phyloP scores from a whole-genome alignment of 1,140 invertebrate genomes.

The Marisa cornuarietis region DNA sequence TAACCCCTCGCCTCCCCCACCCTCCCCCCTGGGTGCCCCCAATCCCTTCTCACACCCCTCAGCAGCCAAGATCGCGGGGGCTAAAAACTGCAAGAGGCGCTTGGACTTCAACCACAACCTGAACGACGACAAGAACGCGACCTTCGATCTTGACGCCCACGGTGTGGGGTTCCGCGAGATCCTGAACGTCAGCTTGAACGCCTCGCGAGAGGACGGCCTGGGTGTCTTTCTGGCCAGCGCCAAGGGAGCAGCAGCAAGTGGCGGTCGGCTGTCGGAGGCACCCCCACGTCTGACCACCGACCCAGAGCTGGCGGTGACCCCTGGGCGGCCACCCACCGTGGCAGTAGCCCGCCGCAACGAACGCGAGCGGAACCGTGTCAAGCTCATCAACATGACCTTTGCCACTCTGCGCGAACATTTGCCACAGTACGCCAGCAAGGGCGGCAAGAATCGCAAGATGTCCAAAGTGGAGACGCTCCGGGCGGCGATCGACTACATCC shows the following conservation, averaged over 20 bases:
- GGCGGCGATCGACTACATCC: conserved; percentile 93
- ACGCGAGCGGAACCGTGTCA: conserved; percentile 91
- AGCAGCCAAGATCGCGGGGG: no score
- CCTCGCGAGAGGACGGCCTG: no score
- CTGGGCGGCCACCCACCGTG: conserved; percentile 66
- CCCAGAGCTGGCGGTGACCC: neutral
- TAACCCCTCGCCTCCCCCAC: neutral
- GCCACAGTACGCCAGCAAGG: conserved; percentile 23
- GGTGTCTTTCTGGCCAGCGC: neutral
- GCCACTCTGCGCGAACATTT: conserved; percentile 57
- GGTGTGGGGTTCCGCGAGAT: neutral
- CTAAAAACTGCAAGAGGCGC: conserved; percentile 37
- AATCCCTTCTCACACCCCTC: neutral
- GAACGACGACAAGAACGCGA: conserved; percentile 36
- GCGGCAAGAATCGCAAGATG: conserved; percentile 27
- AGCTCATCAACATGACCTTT: conserved; percentile 83
- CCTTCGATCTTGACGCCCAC: conserved; percentile 58
- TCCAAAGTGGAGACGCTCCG: conserved; percentile 85
- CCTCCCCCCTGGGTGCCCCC: neutral
- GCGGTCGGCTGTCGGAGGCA: neutral
- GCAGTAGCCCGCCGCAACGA: conserved; percentile 91
- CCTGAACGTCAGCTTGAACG: neutral
- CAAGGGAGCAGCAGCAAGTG: neutral
- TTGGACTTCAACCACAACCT: conserved; percentile 51
- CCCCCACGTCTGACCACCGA: neutral